Evolutionary conservation across 92 coral and sea anemone species (phyloP).

Genomic region (Heteractis magnifica): DNA sequence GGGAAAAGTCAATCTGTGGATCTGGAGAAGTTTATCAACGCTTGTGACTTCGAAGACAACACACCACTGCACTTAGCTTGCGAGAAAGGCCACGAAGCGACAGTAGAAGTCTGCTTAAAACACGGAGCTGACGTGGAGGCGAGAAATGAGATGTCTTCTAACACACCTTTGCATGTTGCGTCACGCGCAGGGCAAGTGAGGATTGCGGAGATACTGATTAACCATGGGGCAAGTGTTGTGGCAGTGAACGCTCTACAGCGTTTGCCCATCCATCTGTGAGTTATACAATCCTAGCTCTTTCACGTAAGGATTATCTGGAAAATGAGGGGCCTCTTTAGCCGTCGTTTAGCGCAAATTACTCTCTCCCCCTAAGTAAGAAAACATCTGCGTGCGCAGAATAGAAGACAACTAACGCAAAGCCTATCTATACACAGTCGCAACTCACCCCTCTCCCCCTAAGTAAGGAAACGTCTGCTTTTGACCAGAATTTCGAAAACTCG

Average conservation of each 20-base stretch:
- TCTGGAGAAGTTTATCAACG: slow-evolving; percentile 32
- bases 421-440: too few relatives aligned
- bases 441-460: too few relatives aligned
- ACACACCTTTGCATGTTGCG: slow-evolving; percentile 79
- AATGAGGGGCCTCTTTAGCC: too few relatives aligned
- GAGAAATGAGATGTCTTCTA: slow-evolving; percentile 29
- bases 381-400: too few relatives aligned
- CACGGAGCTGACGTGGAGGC: slow-evolving; percentile 69
- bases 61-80: slow-evolving; percentile 63
- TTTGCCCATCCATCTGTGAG: slow-evolving; percentile 67
- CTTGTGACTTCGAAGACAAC: slow-evolving; percentile 54
- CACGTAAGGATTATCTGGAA: too few relatives aligned
- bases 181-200: slow-evolving; percentile 65
- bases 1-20: slow-evolving; percentile 15
- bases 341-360: too few relatives aligned
- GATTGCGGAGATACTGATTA: slow-evolving; percentile 53
- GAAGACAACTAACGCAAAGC: too few relatives aligned
- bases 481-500: too few relatives aligned
- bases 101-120: slow-evolving; percentile 40
- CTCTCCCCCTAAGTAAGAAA: too few relatives aligned
- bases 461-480: too few relatives aligned
- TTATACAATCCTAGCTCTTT: background rate
- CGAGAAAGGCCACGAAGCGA: slow-evolving; percentile 54
- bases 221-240: slow-evolving; percentile 55
- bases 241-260: slow-evolving; percentile 52